Percentiles rank a stretch among this genome's conserved stretches.
Evolutionary conservation across 2,113 vertebrate species (phyloP).

Genomic region (Rhinopithecus roxellana): DNA sequence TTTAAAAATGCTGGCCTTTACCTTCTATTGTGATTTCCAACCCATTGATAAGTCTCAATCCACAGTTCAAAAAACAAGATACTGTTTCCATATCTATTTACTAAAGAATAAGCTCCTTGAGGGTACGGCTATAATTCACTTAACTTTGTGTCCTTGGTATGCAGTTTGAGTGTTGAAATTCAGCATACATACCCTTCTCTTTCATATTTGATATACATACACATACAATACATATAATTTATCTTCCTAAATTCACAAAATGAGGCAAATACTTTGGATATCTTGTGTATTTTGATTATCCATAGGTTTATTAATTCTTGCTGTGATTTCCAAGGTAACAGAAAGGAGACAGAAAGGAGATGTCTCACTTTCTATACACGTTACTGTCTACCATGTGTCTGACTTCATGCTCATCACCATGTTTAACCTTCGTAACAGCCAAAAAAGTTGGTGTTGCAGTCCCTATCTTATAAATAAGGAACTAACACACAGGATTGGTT

Average conservation of each 20-base stretch:
- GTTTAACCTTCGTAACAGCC: background rate
- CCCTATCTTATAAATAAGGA: background rate
- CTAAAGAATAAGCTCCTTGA: no score
- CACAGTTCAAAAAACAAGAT: background rate
- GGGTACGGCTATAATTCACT: background rate
- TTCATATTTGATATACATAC: no score
- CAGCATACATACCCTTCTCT: no score
- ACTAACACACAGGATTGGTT: background rate
- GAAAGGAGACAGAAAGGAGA: background rate
- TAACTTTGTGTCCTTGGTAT: background rate
- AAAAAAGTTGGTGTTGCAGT: background rate
- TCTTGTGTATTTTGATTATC: background rate
- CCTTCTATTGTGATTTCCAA: background rate
- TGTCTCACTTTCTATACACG: background rate
- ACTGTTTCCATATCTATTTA: background rate
- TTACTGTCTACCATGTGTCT: background rate
- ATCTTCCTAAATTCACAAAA: conserved; percentile 20
- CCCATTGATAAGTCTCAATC: background rate
- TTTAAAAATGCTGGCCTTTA: background rate
- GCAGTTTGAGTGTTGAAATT: no score
- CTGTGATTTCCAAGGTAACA: background rate
- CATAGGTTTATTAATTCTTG: background rate
- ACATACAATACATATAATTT: background rate
- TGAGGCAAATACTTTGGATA: background rate
- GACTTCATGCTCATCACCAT: background rate